phyloP scores from a whole-genome alignment of 1,140 invertebrate species.

The Bombus soroeensis region DNA sequence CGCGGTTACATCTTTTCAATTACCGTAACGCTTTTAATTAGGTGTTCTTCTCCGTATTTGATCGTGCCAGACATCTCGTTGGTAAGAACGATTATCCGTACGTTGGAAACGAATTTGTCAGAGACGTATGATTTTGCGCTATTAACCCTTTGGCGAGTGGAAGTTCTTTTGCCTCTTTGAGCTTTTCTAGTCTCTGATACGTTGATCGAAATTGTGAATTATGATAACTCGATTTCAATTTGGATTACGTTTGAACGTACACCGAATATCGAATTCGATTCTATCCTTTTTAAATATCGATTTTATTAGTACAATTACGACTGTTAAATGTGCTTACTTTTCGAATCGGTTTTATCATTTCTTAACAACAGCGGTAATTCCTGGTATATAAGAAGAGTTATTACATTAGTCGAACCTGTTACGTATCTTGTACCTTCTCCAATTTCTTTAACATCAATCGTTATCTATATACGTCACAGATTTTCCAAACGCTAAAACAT shows the following conservation, averaged over 20 bases:
- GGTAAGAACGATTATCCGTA: neutral
- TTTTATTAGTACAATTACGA: neutral
- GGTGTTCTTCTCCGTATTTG: neutral
- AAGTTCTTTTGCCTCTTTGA: neutral
- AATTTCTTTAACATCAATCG: neutral
- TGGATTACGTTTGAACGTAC: neutral
- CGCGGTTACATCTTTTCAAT: neutral
- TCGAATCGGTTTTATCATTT: too few species aligned
- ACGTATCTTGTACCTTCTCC: neutral
- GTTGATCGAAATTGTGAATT: neutral
- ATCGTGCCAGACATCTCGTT: neutral
- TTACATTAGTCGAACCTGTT: too few species aligned
- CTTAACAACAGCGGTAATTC: too few species aligned
- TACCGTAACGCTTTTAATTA: neutral
- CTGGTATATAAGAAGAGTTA: too few species aligned
- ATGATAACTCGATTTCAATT: neutral
- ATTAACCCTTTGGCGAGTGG: neutral
- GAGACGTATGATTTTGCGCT: too few species aligned
- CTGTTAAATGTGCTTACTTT: too few species aligned
- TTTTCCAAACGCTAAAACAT: neutral
- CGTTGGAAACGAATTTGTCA: neutral
- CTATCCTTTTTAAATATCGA: neutral
- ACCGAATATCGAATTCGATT: neutral
- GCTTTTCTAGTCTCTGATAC: neutral
- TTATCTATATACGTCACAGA: too few species aligned